Conservation (phyloP, 2,888 invertebrate genomes). For the Patella ulyssiponensis region DNA sequence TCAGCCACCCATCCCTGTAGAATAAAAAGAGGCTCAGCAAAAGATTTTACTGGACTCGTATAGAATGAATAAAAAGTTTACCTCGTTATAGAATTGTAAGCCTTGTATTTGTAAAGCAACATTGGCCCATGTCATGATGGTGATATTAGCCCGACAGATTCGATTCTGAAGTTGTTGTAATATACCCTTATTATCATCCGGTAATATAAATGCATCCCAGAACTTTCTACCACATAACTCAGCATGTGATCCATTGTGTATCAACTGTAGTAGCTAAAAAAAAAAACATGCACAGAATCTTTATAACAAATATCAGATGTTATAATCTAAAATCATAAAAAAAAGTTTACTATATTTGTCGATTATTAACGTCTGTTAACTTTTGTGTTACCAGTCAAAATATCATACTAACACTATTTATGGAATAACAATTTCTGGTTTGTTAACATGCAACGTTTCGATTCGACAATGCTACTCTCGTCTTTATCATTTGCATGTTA, state of each 20-base stretch:
- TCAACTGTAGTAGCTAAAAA: constrained; percentile 30
- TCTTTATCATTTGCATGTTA: no score
- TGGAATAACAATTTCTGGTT: no score
- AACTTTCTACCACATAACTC: constrained; percentile 33
- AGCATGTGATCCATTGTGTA: constrained; percentile 10
- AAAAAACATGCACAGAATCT: neutral
- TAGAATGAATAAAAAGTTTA: neutral
- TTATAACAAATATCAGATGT: no score
- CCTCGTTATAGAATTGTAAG: constrained; percentile 36
- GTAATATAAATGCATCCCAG: constrained; percentile 32
- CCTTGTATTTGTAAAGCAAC: constrained; percentile 33
- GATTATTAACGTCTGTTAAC: no score
- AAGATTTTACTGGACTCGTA: neutral
- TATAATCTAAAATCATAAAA: no score
- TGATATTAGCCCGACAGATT: constrained; percentile 32
- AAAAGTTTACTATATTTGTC: no score
- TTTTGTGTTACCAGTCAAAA: no score
- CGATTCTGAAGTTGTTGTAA: constrained; percentile 30
- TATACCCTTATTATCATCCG: constrained; percentile 29
- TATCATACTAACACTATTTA: no score
- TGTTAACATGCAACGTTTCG: no score
- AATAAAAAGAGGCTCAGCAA: no score
- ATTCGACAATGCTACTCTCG: no score
- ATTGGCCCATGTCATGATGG: constrained; percentile 32
- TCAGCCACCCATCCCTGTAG: no score